phyloP scores from a whole-genome alignment of 1,140 invertebrate genomes.

The Araneus ventricosus region DNA sequence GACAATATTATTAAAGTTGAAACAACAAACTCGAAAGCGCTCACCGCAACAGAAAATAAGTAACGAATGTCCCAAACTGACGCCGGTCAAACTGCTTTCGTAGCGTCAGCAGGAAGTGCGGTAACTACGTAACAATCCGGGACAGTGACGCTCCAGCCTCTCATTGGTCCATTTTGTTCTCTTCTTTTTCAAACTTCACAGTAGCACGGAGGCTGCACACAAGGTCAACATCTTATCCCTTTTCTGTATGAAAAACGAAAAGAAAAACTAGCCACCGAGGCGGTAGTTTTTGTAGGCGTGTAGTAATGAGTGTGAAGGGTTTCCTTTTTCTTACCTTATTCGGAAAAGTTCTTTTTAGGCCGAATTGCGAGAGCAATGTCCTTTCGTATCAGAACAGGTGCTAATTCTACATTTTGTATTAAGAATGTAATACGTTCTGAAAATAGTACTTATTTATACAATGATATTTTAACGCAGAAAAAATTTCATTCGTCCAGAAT shows the following conservation, averaged over 20 bases:
- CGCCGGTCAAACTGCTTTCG: background rate
- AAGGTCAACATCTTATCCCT: slow-evolving; percentile 52
- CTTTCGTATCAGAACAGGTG: background rate
- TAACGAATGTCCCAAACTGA: background rate
- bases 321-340: slow-evolving; percentile 34
- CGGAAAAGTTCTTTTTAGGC: background rate
- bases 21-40: background rate
- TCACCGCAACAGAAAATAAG: background rate
- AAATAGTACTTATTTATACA: background rate
- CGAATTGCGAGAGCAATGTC: background rate
- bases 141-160: background rate
- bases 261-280: background rate
- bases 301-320: background rate
- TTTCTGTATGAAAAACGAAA: background rate
- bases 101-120: slow-evolving; percentile 24
- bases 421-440: background rate
- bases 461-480: background rate
- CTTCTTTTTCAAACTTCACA: background rate
- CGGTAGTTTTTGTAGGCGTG: background rate
- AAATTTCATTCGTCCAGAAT: background rate
- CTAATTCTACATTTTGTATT: background rate
- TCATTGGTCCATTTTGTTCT: background rate
- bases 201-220: slow-evolving; percentile 13
- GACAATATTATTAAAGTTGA: background rate
- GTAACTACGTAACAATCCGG: slow-evolving; percentile 35